phyloP scores from a whole-genome alignment of 1,140 invertebrate genomes.

The Habropoda laboriosa region DNA sequence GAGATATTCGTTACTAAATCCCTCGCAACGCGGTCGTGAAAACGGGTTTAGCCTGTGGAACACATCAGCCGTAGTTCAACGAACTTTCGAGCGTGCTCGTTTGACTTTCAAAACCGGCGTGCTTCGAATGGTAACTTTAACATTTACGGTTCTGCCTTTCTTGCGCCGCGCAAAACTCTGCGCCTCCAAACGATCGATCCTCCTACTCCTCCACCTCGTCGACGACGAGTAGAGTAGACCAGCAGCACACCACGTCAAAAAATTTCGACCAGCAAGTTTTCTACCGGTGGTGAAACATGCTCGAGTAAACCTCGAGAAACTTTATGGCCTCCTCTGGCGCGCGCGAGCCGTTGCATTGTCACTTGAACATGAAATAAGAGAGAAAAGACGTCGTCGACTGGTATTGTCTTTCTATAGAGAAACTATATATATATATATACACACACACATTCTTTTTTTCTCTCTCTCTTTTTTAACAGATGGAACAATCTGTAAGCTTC shows the following conservation, averaged over 20 bases:
- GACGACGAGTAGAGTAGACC: no score
- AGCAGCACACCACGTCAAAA: no score
- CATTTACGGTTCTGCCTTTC: conserved; percentile 48
- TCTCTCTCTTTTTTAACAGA: not conserved
- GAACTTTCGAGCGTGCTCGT: conserved; percentile 49
- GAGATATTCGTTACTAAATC: conserved; percentile 61
- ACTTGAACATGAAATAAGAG: not conserved
- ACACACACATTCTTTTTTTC: not conserved
- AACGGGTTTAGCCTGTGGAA: conserved; percentile 54
- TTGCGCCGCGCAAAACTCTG: not conserved
- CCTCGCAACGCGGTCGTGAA: conserved; percentile 56
- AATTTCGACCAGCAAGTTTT: not conserved
- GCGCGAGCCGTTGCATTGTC: not conserved
- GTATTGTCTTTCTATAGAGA: conserved; percentile 1
- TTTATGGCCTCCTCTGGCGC: not conserved
- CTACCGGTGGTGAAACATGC: not conserved
- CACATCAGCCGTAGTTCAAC: conserved; percentile 48
- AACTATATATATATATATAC: no score
- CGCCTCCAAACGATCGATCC: conserved; percentile 34
- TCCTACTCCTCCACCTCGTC: no score
- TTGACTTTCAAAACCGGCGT: conserved; percentile 62
- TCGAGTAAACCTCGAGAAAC: not conserved
- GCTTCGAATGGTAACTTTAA: conserved; percentile 49
- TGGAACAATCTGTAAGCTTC: no score
- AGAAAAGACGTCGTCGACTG: not conserved